Conservation (phyloP, 2,888 invertebrate genomes). For the Eilema depressum region DNA sequence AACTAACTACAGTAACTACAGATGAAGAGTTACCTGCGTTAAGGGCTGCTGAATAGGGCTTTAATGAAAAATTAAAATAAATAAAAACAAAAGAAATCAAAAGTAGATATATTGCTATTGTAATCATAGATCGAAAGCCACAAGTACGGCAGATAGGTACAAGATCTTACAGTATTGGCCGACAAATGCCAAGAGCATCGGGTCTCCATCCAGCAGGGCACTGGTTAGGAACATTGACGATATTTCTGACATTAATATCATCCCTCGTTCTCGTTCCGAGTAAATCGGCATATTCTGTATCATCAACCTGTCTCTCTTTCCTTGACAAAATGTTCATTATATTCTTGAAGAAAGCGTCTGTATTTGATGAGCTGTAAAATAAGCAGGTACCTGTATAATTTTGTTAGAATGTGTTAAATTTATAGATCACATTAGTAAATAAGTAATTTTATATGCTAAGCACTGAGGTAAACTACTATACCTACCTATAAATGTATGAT, state of each 20-base stretch:
- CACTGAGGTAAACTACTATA: too few relatives aligned
- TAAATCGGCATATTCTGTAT: background rate
- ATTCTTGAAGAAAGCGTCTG: conserved; percentile 13
- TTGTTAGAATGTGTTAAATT: too few relatives aligned
- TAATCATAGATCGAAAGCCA: background rate
- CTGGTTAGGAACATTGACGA: conserved; percentile 68
- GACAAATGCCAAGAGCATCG: conserved; percentile 69
- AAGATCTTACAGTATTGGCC: conserved; percentile 52
- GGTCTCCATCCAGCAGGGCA: conserved; percentile 70
- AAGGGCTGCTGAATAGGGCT: background rate
- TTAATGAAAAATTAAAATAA: background rate
- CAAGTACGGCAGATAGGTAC: background rate
- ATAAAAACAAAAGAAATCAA: background rate
- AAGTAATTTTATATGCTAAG: background rate
- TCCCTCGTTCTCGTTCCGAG: background rate
- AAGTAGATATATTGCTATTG: background rate
- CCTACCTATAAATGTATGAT: too few relatives aligned
- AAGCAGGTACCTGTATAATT: too few relatives aligned
- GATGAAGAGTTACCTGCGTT: too few relatives aligned
- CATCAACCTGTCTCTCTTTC: conserved; percentile 15
- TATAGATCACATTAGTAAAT: too few relatives aligned
- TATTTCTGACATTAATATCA: conserved; percentile 42
- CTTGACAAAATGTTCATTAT: conserved; percentile 15
- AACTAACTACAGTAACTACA: too few relatives aligned
- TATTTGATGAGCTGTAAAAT: conserved; percentile 32